phyloP scores from a whole-genome alignment of 2,888 invertebrate genomes.

The Tubulanus polymorphus region DNA sequence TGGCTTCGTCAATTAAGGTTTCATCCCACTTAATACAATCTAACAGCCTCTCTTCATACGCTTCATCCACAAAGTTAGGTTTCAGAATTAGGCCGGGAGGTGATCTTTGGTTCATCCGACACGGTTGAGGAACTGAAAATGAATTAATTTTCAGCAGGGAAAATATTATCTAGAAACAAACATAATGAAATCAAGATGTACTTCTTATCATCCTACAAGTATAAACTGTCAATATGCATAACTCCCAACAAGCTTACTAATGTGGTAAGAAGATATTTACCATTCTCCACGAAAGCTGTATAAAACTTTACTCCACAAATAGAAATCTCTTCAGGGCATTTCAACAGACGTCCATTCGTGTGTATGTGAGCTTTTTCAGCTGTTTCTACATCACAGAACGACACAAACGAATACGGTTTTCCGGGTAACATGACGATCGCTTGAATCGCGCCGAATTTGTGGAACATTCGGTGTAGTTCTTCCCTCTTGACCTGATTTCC shows the following conservation, averaged over 20 bases:
- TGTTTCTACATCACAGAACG: not conserved
- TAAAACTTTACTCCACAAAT: not conserved
- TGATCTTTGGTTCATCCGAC: no score
- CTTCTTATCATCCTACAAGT: not conserved
- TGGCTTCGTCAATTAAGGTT: not conserved
- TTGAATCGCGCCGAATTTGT: not conserved
- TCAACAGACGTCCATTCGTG: not conserved
- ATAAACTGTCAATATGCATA: not conserved
- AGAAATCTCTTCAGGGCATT: not conserved
- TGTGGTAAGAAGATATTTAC: not conserved
- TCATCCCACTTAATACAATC: conserved; percentile 59
- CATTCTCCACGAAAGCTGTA: not conserved
- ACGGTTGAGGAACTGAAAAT: no score
- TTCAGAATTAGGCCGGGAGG: conserved; percentile 71
- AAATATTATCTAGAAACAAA: no score
- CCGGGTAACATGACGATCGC: not conserved
- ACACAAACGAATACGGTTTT: not conserved
- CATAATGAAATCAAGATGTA: not conserved
- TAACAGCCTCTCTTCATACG: conserved; percentile 66
- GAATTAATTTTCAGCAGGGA: no score
- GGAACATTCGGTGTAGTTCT: not conserved
- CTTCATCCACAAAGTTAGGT: conserved; percentile 66
- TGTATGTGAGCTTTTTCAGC: not conserved
- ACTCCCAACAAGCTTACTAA: not conserved
- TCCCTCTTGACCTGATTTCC: not conserved